phyloP scores from a whole-genome alignment of 2,888 invertebrate genomes.

The Pyrrhosoma nymphula region DNA sequence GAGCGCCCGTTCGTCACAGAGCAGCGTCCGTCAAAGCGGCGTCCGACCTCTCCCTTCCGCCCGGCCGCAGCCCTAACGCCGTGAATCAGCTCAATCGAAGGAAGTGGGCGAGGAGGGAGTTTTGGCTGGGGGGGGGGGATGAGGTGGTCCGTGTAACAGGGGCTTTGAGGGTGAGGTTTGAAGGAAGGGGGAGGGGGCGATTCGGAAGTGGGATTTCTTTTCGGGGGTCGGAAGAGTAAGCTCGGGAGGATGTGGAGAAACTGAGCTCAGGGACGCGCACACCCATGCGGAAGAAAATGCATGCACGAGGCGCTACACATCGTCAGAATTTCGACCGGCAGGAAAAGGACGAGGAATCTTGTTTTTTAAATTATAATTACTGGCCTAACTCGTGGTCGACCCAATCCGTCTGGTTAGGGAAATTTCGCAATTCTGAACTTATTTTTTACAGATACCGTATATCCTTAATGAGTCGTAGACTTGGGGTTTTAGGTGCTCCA shows the following conservation, averaged over 20 bases:
- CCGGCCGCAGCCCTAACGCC: neutral
- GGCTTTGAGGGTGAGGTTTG: neutral
- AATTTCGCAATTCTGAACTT: too few relatives aligned
- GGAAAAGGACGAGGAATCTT: neutral
- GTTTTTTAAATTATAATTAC: neutral
- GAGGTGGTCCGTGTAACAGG: neutral
- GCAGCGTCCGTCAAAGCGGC: too few relatives aligned
- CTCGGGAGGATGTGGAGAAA: neutral
- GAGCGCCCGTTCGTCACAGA: neutral
- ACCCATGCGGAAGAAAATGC: neutral
- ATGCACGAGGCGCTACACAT: neutral
- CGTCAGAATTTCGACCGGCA: neutral
- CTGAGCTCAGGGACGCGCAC: neutral
- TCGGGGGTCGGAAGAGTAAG: neutral
- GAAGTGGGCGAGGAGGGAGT: neutral
- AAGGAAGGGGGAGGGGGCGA: neutral
- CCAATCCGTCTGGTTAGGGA: neutral
- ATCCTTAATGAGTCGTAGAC: too few relatives aligned
- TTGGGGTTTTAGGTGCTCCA: too few relatives aligned
- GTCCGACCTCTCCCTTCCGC: constrained; percentile 1
- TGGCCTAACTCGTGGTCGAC: neutral
- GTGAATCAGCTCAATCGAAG: constrained; percentile 39
- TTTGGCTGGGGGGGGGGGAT: neutral
- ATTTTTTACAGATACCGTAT: too few relatives aligned
- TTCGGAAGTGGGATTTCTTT: neutral